Evolutionary conservation across 2,797 vertebrate species (phyloP).

Genomic region (Forpus xanthops): DNA sequence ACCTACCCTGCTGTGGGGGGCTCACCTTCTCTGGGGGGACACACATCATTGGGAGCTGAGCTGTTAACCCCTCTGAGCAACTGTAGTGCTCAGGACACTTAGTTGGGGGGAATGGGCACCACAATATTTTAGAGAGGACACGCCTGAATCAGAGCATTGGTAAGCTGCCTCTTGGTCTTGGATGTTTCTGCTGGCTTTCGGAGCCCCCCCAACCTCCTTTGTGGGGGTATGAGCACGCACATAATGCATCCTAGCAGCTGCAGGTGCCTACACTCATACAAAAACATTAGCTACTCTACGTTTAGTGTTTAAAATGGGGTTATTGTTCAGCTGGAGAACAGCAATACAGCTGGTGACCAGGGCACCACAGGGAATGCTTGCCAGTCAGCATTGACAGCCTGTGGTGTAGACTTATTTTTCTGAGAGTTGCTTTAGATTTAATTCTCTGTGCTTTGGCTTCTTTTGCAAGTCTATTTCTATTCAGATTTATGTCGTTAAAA

Average conservation of each 20-base stretch:
- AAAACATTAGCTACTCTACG: not conserved
- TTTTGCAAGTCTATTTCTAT: not conserved
- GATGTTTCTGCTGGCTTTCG: not conserved
- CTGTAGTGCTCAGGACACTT: not conserved
- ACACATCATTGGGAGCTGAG: not conserved
- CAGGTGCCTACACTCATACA: not conserved
- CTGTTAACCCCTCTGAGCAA: not conserved
- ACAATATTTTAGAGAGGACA: not conserved
- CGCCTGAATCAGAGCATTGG: not conserved
- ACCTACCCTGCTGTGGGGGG: not conserved
- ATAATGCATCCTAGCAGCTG: not conserved
- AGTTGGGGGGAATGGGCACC: not conserved
- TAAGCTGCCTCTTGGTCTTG: not conserved
- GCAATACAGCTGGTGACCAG: not conserved
- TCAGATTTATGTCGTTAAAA: constrained; percentile 3
- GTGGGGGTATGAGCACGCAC: not conserved
- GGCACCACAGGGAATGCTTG: not conserved
- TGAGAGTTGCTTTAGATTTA: not conserved
- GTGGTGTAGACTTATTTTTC: not conserved
- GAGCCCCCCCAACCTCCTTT: not conserved
- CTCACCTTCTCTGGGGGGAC: rapidly evolving
- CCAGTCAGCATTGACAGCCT: not conserved
- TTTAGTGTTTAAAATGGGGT: not conserved
- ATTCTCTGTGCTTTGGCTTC: not conserved
- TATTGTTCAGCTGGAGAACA: not conserved